A percentile compares a stretch with the other conserved stretches of the same genome.
Conservation (phyloP, 2,797 vertebrate species). For the Sebastes hubbsi region DNA sequence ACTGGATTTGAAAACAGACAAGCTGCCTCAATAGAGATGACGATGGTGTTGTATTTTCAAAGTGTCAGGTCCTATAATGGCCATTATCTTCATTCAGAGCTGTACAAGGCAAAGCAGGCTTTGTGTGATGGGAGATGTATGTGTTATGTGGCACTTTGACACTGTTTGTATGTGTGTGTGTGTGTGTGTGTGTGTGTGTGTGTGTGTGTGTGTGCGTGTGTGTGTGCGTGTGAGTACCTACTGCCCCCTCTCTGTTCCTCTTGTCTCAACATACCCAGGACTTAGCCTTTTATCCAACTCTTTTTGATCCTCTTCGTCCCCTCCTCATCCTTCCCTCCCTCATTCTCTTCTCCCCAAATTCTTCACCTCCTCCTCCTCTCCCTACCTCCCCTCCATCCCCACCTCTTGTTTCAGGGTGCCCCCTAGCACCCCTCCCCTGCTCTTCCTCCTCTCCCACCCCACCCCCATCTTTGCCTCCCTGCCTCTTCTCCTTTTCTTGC, state of each 20-base stretch:
- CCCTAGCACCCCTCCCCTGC: not conserved
- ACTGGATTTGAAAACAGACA: constrained; percentile 56
- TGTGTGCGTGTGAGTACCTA: not conserved
- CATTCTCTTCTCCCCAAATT: constrained; percentile 28
- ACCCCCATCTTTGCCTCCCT: constrained; percentile 14
- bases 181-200: constrained; percentile 1
- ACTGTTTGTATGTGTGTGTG: constrained; percentile 6
- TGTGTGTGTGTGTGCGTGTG: not conserved
- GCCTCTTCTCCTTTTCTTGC: constrained; percentile 40
- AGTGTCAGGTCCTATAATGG: constrained; percentile 68
- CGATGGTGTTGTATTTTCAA: constrained; percentile 67
- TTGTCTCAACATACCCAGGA: constrained; percentile 51
- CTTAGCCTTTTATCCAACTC: constrained; percentile 30
- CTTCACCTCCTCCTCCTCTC: constrained; percentile 20
- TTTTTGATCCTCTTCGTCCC: constrained; percentile 48
- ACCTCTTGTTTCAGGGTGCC: constrained; percentile 46
- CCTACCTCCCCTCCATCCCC: constrained; percentile 24
- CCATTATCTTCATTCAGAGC: constrained; percentile 72
- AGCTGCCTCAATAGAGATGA: constrained; percentile 42
- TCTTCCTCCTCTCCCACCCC: not conserved
- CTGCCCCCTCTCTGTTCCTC: constrained; percentile 34
- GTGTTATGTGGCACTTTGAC: constrained; percentile 40
- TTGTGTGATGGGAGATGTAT: constrained; percentile 73
- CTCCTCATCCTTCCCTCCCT: constrained; percentile 17
- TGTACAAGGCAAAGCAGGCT: constrained; percentile 64